These are phyloP conservation scores for Gastracanthus pulcherrimus DNA, from an alignment of 2,888 invertebrate species.

Conservation along the genomic window DNA sequence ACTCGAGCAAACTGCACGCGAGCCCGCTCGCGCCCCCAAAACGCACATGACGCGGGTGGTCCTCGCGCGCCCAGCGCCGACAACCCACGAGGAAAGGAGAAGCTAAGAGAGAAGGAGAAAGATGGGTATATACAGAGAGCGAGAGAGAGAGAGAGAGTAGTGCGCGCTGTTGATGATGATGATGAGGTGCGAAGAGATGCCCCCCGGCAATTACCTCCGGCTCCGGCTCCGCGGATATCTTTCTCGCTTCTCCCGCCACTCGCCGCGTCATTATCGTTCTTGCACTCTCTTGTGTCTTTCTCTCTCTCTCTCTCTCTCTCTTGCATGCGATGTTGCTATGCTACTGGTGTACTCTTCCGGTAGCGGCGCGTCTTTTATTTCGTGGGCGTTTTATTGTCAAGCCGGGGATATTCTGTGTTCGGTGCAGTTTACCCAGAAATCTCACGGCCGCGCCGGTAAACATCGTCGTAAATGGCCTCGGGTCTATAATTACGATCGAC, in stretches of 20 bases:
- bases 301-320: slow-evolving; percentile 25
- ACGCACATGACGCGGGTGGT: slow-evolving; percentile 39
- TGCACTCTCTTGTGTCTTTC: slow-evolving; percentile 50
- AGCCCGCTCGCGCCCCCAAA: too few species aligned
- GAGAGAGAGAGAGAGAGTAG: background rate
- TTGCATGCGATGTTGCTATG: background rate
- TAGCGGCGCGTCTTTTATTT: background rate
- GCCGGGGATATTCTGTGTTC: slow-evolving; percentile 24
- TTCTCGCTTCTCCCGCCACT: slow-evolving; percentile 59
- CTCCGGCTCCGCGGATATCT: slow-evolving; percentile 55
- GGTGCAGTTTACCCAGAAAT: slow-evolving; percentile 50
- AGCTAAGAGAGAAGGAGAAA: too few species aligned
- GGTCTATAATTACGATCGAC: slow-evolving; percentile 49
- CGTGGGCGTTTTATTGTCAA: slow-evolving; percentile 32
- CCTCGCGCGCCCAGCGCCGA: background rate
- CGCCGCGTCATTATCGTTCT: slow-evolving; percentile 67
- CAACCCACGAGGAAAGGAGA: too few species aligned
- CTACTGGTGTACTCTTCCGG: slow-evolving; percentile 22
- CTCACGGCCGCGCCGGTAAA: slow-evolving; percentile 15
- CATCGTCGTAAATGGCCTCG: slow-evolving; percentile 32
- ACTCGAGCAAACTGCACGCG: too few species aligned
- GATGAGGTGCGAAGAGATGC: slow-evolving; percentile 78
- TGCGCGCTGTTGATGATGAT: slow-evolving; percentile 61
- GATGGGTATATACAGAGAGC: background rate
- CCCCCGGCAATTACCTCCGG: slow-evolving; percentile 74